These are phyloP conservation scores for Zootermopsis nevadensis DNA, from an alignment of 2,888 invertebrate genomes.

Conservation along the genomic window DNA sequence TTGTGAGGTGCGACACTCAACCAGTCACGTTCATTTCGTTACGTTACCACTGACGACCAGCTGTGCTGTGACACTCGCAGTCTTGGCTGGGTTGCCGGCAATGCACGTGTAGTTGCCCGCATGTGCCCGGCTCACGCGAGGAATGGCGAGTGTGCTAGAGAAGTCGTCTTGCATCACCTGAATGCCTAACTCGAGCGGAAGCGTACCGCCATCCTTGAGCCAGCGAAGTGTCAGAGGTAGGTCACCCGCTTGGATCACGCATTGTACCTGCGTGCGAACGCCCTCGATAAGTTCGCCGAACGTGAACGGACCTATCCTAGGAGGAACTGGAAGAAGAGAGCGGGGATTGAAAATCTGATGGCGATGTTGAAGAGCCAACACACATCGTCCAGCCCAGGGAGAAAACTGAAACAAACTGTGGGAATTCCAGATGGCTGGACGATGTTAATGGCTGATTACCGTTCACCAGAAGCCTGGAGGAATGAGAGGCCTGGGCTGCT, in stretches of 20 bases:
- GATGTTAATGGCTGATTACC: slow-evolving; percentile 55
- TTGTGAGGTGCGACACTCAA: slow-evolving; percentile 35
- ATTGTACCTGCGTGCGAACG: slow-evolving; percentile 60
- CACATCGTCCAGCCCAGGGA: slow-evolving; percentile 10
- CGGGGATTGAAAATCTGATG: slow-evolving; percentile 32
- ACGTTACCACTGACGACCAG: slow-evolving; percentile 57
- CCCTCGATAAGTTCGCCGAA: slow-evolving; percentile 57
- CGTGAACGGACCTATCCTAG: slow-evolving; percentile 58
- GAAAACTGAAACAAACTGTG: too few species aligned
- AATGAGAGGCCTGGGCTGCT: slow-evolving; percentile 56
- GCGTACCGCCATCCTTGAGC: slow-evolving; percentile 63
- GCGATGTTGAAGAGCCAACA: background rate
- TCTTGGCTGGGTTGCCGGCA: slow-evolving; percentile 57
- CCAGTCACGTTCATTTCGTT: slow-evolving; percentile 25
- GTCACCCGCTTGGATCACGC: slow-evolving; percentile 65
- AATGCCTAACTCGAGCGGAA: slow-evolving; percentile 60
- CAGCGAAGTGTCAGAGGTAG: slow-evolving; percentile 63
- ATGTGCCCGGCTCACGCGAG: slow-evolving; percentile 60
- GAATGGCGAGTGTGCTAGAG: slow-evolving; percentile 60
- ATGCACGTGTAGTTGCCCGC: slow-evolving; percentile 58
- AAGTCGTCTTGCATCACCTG: slow-evolving; percentile 57
- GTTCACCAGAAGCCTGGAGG: slow-evolving; percentile 58
- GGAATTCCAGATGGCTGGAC: slow-evolving; percentile 8
- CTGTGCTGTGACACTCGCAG: slow-evolving; percentile 56
- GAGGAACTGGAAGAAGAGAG: slow-evolving; percentile 55